Base-by-base conservation (phyloP, 2,888 invertebrate genomes). In the Gymnoscelis rufifasciata region DNA sequence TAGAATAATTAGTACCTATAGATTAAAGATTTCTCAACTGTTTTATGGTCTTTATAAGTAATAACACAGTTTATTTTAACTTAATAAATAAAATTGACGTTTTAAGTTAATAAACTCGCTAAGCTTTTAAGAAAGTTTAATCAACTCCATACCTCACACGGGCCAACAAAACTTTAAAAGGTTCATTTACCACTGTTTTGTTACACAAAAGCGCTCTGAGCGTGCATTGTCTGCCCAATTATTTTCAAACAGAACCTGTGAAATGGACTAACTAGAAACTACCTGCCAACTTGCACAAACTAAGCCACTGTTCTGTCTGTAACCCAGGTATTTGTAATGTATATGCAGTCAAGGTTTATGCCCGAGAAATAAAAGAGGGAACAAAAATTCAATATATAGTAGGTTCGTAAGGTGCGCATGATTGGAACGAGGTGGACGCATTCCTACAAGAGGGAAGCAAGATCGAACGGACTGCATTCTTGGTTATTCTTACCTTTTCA, bases 401-500 rank as follows among this genome's bases (percentile, higher is more conserved):
- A 19, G 6, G 74, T 58, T 62, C 7, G 78, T 82, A 83, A 86
- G 86, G 86, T 88, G 86, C 84, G 84, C 77, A 68, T 59, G 80
- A 71, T 79, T 74, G 72, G 68, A 60, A 66, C 63, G 71, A 72
- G 76, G 81, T 80, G 77, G 74, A 76, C 78, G 76, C 84, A 87
- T 87, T 86, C 87, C 79, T 80, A 64, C 68, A 69, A 81, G 81
- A 83, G 83, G 83, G 81, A 79, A 75, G 82, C 79, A 77, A 78
- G 82, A 83, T 80, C 77, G 79, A 74, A 75, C 69, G 72, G 65
- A 66, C 74, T 83, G 78, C 83, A 83, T 84, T 84, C 82, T 83
- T 78, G 69, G 72, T 74, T 75, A 77, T 74, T 74, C 82, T 84
- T 81, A 87, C 86, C 87, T 72, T 71, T 68, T 66, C 53, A 61